Evolutionary conservation across 1,140 invertebrate genomes (phyloP).

Genomic region (Acromyrmex echinatior): DNA sequence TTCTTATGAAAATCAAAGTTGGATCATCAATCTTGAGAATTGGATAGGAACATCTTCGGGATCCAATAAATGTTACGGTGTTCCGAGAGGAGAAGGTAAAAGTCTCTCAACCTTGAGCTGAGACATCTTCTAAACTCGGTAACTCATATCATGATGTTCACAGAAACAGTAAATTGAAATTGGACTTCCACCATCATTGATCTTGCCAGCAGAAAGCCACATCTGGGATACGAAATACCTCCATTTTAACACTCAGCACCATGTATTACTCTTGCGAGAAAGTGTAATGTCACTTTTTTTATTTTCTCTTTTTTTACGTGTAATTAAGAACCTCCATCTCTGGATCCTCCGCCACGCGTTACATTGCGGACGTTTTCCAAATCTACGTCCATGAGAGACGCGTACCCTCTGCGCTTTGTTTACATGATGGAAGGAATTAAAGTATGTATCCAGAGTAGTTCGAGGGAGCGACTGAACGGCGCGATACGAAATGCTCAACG

Average conservation of each 20-base stretch:
- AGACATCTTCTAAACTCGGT: background rate
- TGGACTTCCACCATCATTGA: constrained; percentile 31
- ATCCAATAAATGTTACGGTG: background rate
- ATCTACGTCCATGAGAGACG: background rate
- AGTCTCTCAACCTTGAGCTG: constrained; percentile 8
- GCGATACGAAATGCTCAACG: background rate
- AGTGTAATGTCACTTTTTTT: constrained; percentile 3
- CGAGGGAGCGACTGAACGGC: constrained; percentile 5
- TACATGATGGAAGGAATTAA: background rate
- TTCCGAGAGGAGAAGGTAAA: constrained; percentile 13
- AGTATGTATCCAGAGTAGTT: background rate
- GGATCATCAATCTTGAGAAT: background rate
- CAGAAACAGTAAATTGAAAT: constrained; percentile 16
- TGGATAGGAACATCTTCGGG: background rate
- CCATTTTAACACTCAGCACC: constrained; percentile 14
- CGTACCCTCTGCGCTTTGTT: constrained; percentile 46
- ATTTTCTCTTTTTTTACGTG: background rate
- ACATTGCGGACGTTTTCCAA: background rate
- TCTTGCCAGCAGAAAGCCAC: background rate
- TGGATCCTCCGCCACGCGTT: background rate
- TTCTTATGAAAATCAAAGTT: background rate
- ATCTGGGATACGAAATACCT: background rate
- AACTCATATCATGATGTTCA: constrained; percentile 15
- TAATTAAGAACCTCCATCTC: background rate
- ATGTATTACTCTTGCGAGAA: background rate